phyloP scores from a whole-genome alignment of 1,140 invertebrate species.

The Pseudomyrmex cubaensis region DNA sequence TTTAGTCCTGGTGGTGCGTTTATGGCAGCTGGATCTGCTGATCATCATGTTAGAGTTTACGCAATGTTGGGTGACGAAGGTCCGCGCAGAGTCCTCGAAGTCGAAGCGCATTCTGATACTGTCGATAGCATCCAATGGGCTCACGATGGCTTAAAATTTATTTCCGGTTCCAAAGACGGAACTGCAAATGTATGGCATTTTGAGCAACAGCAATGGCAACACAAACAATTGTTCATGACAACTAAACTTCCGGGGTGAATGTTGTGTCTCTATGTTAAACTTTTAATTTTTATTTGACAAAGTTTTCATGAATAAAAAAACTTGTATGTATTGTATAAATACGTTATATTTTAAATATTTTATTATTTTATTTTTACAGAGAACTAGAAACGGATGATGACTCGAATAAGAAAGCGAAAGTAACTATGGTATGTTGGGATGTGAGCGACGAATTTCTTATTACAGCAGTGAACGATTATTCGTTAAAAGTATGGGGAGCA shows the following conservation, averaged over 20 bases:
- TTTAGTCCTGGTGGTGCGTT: conserved; percentile 98
- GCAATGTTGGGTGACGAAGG: conserved; percentile 91
- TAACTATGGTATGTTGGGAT: conserved; percentile 99
- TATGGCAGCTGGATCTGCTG: conserved; percentile 96
- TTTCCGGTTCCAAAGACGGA: conserved; percentile 98
- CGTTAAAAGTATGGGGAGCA: conserved; percentile 96
- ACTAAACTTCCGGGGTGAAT: conserved; percentile 88
- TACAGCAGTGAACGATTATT: conserved; percentile 94
- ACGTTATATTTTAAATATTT: not conserved
- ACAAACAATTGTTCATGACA: conserved; percentile 91
- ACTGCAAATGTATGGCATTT: conserved; percentile 97
- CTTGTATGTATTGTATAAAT: not conserved
- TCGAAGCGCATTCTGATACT: conserved; percentile 95
- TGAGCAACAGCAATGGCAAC: conserved; percentile 95
- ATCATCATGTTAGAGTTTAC: conserved; percentile 96
- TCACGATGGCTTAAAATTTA: conserved; percentile 93
- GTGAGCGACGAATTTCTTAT: conserved; percentile 94
- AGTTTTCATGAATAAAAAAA: not conserved
- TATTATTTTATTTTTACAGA: conserved; percentile 76
- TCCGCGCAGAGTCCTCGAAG: conserved; percentile 87
- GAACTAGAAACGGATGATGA: conserved; percentile 87
- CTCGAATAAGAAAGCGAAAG: conserved; percentile 89
- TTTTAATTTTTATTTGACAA: conserved; percentile 7
- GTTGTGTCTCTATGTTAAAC: conserved; percentile 64
- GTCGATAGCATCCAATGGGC: conserved; percentile 99